Evolutionary conservation across 2,113 vertebrate genomes (phyloP).

Genomic region (Sceloporus undulatus): DNA sequence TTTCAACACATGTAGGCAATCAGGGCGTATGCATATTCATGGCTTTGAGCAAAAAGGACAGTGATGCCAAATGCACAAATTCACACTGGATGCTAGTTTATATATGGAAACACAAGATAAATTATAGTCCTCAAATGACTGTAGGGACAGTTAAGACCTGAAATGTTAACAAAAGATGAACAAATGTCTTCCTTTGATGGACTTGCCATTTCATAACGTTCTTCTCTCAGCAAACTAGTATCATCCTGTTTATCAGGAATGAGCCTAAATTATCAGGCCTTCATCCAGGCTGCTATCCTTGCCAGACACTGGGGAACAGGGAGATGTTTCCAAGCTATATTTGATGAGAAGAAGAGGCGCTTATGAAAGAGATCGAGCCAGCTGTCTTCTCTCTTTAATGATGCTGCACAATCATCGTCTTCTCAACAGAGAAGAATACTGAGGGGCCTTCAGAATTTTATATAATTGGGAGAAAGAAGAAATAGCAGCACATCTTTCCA

Average conservation of each 20-base stretch:
- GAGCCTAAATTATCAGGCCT: constrained; percentile 51
- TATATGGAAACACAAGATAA: background rate
- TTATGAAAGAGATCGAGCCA: constrained; percentile 22
- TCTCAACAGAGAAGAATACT: constrained; percentile 48
- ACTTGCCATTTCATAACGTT: constrained; percentile 58
- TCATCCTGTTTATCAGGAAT: constrained; percentile 14
- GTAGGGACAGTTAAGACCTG: background rate
- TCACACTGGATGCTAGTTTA: background rate
- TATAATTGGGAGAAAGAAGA: constrained; percentile 53
- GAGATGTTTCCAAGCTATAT: constrained; percentile 52
- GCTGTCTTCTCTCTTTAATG: constrained; percentile 57
- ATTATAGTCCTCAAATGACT: background rate
- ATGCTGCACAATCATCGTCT: background rate
- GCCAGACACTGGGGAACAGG: constrained; percentile 54
- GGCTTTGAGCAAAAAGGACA: background rate
- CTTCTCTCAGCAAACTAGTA: constrained; percentile 40
- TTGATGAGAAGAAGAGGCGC: constrained; percentile 53
- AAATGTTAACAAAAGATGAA: constrained; percentile 47
- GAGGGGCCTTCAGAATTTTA: constrained; percentile 36
- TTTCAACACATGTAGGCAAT: background rate
- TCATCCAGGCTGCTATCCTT: constrained; percentile 53
- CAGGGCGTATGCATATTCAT: background rate
- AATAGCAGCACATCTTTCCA: constrained; percentile 38
- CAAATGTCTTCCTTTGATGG: constrained; percentile 26
- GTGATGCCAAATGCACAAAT: background rate